These are phyloP conservation scores for Ahaetulla prasina DNA, from an alignment of 2,113 vertebrate species.

Conservation along the genomic window DNA sequence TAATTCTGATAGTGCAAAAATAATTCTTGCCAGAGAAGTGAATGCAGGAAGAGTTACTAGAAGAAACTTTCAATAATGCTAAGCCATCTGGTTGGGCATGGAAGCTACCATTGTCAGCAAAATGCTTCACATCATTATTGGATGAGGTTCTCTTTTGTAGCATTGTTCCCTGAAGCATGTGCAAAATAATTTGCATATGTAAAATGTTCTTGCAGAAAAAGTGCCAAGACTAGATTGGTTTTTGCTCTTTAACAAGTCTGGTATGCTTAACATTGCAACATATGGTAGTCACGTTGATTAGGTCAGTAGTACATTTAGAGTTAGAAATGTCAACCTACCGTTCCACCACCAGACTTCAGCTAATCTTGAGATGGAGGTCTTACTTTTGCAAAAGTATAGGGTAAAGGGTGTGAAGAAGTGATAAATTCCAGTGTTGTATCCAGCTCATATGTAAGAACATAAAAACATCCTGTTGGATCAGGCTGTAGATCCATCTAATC, in stretches of 20 bases:
- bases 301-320: not conserved
- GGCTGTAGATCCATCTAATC: not conserved
- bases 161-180: not conserved
- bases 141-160: not conserved
- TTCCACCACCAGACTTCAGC: not conserved
- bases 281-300: not conserved
- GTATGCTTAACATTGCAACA: not conserved
- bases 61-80: not conserved
- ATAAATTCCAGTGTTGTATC: not conserved
- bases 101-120: not conserved
- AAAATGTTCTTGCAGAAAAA: not conserved
- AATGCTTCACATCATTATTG: not conserved
- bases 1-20: not conserved
- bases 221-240: not conserved
- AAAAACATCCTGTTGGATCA: not conserved
- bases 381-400: not conserved
- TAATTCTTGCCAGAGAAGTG: not conserved
- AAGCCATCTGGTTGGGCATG: not conserved
- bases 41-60: not conserved
- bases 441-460: not conserved
- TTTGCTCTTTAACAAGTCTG: not conserved
- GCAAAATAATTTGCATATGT: not conserved
- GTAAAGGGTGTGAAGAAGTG: not conserved
- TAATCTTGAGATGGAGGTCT: not conserved
- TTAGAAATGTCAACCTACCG: not conserved